phyloP scores from a whole-genome alignment of 1,140 invertebrate species.

The Bombyx mori region ASM3026992v2 NC_085132.1:5598001-5598500 shows the following conservation, averaged over 20 bases:
- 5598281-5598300: conserved; percentile 4
- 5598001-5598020: neutral
- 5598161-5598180: conserved; percentile 14
- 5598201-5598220: conserved; percentile 11
- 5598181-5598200: conserved; percentile 10
- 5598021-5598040: neutral
- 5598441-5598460: conserved; percentile 38
- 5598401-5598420: conserved; percentile 4
- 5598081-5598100: conserved; percentile 10
- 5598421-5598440: conserved; percentile 14
- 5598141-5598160: conserved; percentile 14
- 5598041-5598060: neutral
- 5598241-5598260: conserved; percentile 16
- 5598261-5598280: conserved; percentile 9
- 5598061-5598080: conserved; percentile 6
- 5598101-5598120: conserved; percentile 7
- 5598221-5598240: conserved; percentile 18
- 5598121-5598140: conserved; percentile 10
- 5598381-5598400: too few species aligned
- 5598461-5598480: conserved; percentile 42
- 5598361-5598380: neutral
- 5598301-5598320: conserved; percentile 5
- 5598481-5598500: conserved; percentile 46
- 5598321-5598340: conserved; percentile 11
- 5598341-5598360: conserved; percentile 14